A percentile compares a stretch with the other conserved stretches of the same genome.
Conservation (phyloP, 1,140 invertebrate species). For the Calephelis nemesis region DNA sequence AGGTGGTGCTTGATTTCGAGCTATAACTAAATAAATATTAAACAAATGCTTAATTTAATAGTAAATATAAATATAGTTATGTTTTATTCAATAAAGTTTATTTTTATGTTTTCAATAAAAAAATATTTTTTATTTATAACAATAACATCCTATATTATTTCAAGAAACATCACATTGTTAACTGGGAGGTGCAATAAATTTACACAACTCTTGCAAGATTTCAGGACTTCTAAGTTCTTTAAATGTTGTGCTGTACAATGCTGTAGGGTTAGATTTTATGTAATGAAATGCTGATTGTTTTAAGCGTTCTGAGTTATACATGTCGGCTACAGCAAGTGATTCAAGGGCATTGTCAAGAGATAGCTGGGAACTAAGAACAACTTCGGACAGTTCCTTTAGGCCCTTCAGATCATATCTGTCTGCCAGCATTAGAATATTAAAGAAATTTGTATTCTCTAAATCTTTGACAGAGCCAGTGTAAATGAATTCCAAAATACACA, state of each 20-base stretch:
- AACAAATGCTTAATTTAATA: conserved; percentile 33
- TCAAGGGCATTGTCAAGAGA: conserved; percentile 56
- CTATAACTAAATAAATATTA: conserved; percentile 44
- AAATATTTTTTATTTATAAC: conserved; percentile 14
- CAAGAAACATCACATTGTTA: conserved; percentile 19
- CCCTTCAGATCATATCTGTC: conserved; percentile 58
- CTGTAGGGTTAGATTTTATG: conserved; percentile 51
- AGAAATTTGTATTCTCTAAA: conserved; percentile 50
- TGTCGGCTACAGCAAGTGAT: conserved; percentile 52
- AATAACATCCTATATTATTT: conserved; percentile 4
- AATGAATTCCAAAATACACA: conserved; percentile 54
- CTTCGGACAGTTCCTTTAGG: conserved; percentile 49
- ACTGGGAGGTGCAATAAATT: conserved; percentile 41
- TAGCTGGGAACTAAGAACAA: conserved; percentile 47
- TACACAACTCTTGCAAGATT: conserved; percentile 56
- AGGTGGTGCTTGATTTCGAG: conserved; percentile 34
- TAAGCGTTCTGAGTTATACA: conserved; percentile 53
- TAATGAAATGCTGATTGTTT: conserved; percentile 56
- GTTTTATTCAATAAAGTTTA: conserved; percentile 69
- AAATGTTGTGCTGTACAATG: conserved; percentile 48
- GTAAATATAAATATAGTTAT: conserved; percentile 53
- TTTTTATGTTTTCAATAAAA: conserved; percentile 58
- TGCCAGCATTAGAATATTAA: conserved; percentile 55
- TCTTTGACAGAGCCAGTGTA: conserved; percentile 63
- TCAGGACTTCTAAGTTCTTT: conserved; percentile 55